A percentile compares a stretch with the other conserved stretches of the same genome.
Conservation (phyloP, 1,140 invertebrate species). For the Pomacea maculata region DNA sequence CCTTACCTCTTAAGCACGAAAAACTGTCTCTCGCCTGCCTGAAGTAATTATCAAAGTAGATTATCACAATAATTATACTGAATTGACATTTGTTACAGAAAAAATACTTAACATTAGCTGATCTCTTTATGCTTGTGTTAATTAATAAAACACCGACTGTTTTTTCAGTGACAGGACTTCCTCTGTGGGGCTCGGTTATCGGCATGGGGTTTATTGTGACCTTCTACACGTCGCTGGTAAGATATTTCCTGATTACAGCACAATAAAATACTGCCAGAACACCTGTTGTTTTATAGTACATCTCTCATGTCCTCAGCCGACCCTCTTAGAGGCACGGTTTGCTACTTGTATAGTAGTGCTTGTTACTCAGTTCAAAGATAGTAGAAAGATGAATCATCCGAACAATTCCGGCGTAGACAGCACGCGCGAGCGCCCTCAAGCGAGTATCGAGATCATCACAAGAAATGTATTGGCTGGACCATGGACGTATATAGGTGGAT, state of each 20-base stretch:
- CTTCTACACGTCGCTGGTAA: conserved; percentile 85
- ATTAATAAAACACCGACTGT: not conserved
- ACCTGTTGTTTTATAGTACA: not conserved
- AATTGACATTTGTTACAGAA: not conserved
- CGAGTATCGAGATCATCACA: no score
- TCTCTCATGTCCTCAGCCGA: no score
- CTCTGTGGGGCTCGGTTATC: conserved; percentile 78
- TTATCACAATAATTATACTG: conserved; percentile 1
- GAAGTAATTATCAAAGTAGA: not conserved
- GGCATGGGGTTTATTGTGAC: conserved; percentile 83
- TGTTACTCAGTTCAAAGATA: no score
- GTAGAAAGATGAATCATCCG: no score
- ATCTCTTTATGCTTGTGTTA: not conserved
- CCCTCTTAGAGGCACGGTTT: no score
- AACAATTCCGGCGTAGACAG: conserved; percentile 67
- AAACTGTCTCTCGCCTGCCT: not conserved
- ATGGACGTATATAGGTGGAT: no score
- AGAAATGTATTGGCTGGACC: no score
- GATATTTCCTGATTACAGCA: conserved; percentile 36
- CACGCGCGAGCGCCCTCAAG: no score
- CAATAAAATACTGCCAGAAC: no score
- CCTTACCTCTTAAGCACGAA: not conserved
- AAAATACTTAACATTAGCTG: no score
- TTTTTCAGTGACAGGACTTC: conserved; percentile 77
- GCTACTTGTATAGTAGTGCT: no score